These are phyloP conservation scores for Himalopsyche anomala DNA, from an alignment of 2,888 invertebrate species.

Conservation along the genomic window DNA sequence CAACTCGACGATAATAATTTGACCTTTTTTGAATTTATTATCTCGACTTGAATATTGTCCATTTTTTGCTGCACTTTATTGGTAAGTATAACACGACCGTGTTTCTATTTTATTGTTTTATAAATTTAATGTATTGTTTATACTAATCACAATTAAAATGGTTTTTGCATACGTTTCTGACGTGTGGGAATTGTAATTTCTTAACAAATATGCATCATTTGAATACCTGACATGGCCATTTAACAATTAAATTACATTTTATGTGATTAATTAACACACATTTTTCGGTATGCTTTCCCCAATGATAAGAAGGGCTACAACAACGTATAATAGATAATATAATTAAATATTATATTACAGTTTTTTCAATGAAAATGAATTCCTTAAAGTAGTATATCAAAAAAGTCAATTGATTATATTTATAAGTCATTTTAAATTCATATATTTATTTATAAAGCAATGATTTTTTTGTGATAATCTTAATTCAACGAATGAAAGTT, in stretches of 20 bases:
- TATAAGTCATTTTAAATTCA: too few relatives aligned
- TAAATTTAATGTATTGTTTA: background rate
- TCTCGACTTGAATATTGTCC: background rate
- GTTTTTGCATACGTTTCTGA: conserved; percentile 12
- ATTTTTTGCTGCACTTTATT: conserved; percentile 7
- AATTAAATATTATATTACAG: too few relatives aligned
- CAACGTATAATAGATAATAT: too few relatives aligned
- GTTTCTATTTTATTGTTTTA: conserved; percentile 11
- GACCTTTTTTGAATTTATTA: conserved; percentile 9
- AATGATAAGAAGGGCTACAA: background rate
- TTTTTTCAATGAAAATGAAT: too few relatives aligned
- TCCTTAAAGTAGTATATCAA: too few relatives aligned
- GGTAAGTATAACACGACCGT: background rate
- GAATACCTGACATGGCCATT: background rate
- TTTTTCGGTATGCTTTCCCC: background rate
- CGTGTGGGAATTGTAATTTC: conserved; percentile 2
- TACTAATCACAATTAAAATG: background rate
- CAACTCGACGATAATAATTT: background rate
- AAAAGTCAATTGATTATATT: too few relatives aligned
- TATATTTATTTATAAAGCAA: too few relatives aligned
- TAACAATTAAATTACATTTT: background rate
- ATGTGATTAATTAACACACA: conserved; percentile 1
- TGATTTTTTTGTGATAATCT: too few relatives aligned
- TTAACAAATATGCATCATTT: conserved; percentile 13
- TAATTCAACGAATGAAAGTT: too few relatives aligned